These are phyloP conservation scores for Ips typographus DNA, from an alignment of 1,140 invertebrate genomes.

Conservation along the genomic window DNA sequence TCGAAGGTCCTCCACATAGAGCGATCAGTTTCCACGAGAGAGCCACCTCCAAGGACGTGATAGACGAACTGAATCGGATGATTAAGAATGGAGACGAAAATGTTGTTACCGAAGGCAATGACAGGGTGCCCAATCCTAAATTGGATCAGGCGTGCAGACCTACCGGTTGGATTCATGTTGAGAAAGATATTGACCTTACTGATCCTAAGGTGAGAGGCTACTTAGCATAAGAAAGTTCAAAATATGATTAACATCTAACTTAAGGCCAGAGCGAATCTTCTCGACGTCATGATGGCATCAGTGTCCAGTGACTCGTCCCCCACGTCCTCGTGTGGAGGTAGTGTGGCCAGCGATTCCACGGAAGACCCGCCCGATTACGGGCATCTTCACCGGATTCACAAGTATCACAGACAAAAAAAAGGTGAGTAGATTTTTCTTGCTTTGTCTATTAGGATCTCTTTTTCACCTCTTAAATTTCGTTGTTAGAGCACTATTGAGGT, in stretches of 20 bases:
- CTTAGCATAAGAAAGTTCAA: neutral
- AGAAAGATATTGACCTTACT: constrained; percentile 72
- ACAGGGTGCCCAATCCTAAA: constrained; percentile 47
- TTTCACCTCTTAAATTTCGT: neutral
- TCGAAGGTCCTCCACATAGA: constrained; percentile 53
- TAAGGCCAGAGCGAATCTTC: constrained; percentile 71
- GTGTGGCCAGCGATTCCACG: constrained; percentile 61
- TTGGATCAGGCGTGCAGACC: constrained; percentile 66
- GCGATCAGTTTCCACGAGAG: constrained; percentile 68
- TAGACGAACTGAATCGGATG: constrained; percentile 73
- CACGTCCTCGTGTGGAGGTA: constrained; percentile 65
- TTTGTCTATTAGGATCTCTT: neutral
- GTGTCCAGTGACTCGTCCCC: constrained; percentile 69
- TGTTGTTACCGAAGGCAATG: constrained; percentile 44
- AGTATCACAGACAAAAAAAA: constrained; percentile 73
- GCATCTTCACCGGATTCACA: constrained; percentile 68
- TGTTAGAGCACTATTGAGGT: neutral
- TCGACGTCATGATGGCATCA: constrained; percentile 75
- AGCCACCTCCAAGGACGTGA: constrained; percentile 74
- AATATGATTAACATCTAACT: constrained; percentile 12
- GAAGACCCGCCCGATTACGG: constrained; percentile 67
- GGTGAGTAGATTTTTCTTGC: constrained; percentile 54
- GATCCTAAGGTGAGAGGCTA: constrained; percentile 67
- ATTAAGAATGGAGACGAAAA: constrained; percentile 62
- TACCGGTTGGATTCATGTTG: constrained; percentile 76